Evolutionary conservation across 2,888 invertebrate species (phyloP).

Genomic region (Leptinotarsa haldemani): DNA sequence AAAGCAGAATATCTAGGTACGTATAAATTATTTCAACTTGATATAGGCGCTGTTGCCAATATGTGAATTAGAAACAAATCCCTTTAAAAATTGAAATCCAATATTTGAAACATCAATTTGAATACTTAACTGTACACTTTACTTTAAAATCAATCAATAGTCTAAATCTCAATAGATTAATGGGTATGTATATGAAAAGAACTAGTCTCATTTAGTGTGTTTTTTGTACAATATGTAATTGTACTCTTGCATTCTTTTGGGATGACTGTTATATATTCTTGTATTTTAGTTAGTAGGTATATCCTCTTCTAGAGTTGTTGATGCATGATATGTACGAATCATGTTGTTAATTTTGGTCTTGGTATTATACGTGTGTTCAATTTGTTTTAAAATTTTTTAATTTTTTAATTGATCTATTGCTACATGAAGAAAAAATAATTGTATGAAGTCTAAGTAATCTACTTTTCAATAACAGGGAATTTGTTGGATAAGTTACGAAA

Average conservation of each 20-base stretch:
- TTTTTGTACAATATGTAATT: not conserved
- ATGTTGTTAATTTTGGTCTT: constrained; percentile 11
- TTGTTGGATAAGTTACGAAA: not conserved
- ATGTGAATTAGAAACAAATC: no score
- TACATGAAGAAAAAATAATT: constrained; percentile 4
- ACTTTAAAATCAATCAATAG: not conserved
- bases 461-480: not conserved
- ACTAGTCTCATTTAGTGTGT: not conserved
- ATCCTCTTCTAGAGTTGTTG: constrained; percentile 17
- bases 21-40: no score
- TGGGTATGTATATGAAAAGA: not conserved
- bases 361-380: not conserved
- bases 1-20: no score
- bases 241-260: constrained; percentile 6
- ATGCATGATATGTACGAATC: constrained; percentile 14
- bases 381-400: not conserved
- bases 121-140: not conserved
- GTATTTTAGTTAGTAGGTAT: constrained; percentile 3
- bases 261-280: constrained; percentile 14
- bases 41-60: no score
- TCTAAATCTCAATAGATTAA: not conserved
- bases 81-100: no score
- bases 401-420: constrained; percentile 3
- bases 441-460: constrained; percentile 11
- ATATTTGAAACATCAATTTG: no score